Conservation (phyloP, 2,888 invertebrate genomes). For the Limnephilus auricula region DNA sequence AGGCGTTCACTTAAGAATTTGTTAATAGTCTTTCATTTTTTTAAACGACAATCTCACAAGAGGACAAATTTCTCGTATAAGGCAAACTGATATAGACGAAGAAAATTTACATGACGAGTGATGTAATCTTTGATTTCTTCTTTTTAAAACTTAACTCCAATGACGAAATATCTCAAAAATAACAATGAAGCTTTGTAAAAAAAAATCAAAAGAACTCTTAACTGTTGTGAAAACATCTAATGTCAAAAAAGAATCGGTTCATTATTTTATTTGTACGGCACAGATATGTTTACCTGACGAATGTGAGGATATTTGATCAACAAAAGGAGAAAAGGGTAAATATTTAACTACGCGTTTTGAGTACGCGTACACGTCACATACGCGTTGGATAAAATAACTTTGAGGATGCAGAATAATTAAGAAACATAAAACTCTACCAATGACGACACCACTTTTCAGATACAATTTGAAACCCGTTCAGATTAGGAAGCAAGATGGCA, state of each 20-base stretch:
- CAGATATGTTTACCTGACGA: not conserved
- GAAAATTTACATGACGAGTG: not conserved
- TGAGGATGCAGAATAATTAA: not conserved
- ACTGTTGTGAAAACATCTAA: not conserved
- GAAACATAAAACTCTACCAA: not conserved
- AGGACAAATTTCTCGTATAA: not conserved
- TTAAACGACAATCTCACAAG: not conserved
- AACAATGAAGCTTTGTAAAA: not conserved
- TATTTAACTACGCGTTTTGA: constrained; percentile 21
- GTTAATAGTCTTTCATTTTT: too few relatives aligned
- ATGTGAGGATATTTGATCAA: constrained; percentile 19
- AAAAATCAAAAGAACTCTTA: not conserved
- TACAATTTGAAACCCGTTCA: not conserved
- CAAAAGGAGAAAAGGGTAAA: constrained; percentile 28
- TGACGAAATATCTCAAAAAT: not conserved
- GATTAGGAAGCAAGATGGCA: not conserved
- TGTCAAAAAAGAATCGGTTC: not conserved
- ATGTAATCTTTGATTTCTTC: not conserved
- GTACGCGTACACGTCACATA: not conserved
- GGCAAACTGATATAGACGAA: not conserved
- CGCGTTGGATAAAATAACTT: not conserved
- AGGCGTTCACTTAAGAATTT: too few relatives aligned
- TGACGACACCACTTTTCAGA: not conserved
- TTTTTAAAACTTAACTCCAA: not conserved
- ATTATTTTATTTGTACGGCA: not conserved